phyloP scores from a whole-genome alignment of 2,113 vertebrate species.

The Speoplatyrhinus poulsoni region DNA sequence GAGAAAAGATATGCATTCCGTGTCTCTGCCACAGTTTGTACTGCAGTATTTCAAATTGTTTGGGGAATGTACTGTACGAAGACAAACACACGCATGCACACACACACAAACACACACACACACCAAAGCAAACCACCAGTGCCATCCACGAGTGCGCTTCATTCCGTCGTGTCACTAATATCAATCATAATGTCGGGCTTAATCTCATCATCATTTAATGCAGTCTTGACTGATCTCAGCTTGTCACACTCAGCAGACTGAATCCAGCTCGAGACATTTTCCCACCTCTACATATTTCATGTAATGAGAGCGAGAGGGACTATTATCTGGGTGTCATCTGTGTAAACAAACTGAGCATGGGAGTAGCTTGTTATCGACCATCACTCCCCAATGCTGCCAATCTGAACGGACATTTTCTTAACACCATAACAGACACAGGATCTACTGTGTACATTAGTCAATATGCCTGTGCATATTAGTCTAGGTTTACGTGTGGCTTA shows the following conservation, averaged over 20 bases:
- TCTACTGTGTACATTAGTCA: conserved; percentile 38
- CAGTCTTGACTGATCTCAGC: conserved; percentile 39
- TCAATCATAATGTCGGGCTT: conserved; percentile 42
- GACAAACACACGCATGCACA: background rate
- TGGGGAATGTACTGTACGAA: background rate
- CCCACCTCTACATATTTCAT: conserved; percentile 63
- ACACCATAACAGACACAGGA: too few relatives aligned
- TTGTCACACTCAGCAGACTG: conserved; percentile 49
- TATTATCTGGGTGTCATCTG: conserved; percentile 68
- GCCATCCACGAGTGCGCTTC: background rate
- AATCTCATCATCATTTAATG: conserved; percentile 40
- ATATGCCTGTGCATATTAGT: conserved; percentile 2
- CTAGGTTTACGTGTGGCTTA: too few relatives aligned
- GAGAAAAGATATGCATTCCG: too few relatives aligned
- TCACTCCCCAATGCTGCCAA: conserved; percentile 60
- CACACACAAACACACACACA: background rate
- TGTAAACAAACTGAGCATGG: conserved; percentile 65
- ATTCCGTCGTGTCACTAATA: conserved; percentile 15
- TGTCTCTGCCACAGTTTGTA: background rate
- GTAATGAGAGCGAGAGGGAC: conserved; percentile 61
- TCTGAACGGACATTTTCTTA: conserved; percentile 37
- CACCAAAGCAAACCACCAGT: background rate
- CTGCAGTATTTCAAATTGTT: background rate
- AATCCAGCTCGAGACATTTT: conserved; percentile 57
- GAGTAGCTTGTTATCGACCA: conserved; percentile 57